A percentile compares a stretch with the other conserved stretches of the same genome.
Evolutionary conservation across 2,888 invertebrate genomes (phyloP).

Genomic region (Diaperis boleti): DNA sequence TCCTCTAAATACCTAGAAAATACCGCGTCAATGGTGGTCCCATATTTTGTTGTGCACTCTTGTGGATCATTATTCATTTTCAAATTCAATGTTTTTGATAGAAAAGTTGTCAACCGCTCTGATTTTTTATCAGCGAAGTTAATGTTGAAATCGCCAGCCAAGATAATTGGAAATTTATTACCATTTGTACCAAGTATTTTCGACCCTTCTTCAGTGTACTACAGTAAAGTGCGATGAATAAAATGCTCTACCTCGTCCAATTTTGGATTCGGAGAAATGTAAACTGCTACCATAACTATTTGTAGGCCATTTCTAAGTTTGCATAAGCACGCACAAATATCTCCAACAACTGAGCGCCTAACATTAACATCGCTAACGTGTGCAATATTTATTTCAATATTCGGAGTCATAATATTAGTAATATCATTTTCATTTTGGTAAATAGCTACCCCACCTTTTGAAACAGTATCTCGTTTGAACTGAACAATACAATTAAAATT

Average conservation of each 20-base stretch:
- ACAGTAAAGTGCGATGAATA: constrained; percentile 48
- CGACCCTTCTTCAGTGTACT: neutral
- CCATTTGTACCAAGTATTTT: neutral
- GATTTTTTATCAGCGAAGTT: neutral
- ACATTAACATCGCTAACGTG: neutral
- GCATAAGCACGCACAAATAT: constrained; percentile 49
- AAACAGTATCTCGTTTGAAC: constrained; percentile 51
- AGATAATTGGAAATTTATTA: constrained; percentile 30
- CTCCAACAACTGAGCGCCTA: constrained; percentile 12
- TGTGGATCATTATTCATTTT: constrained; percentile 17
- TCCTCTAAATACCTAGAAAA: constrained; percentile 32
- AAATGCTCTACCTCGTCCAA: constrained; percentile 51
- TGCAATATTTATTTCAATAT: constrained; percentile 51
- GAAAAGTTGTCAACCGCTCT: neutral
- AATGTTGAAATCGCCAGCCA: no score
- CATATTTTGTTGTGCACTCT: constrained; percentile 31
- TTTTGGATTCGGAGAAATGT: constrained; percentile 52
- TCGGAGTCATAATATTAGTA: constrained; percentile 49
- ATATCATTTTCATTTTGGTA: constrained; percentile 49
- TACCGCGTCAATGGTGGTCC: constrained; percentile 35
- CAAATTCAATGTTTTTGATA: neutral
- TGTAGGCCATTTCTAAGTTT: constrained; percentile 49
- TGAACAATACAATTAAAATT: constrained; percentile 53
- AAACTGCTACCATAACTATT: constrained; percentile 49
- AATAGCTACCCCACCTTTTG: constrained; percentile 52